Evolutionary conservation across 2,888 invertebrate genomes (phyloP).

Genomic region (Pemphredon lugubris): DNA sequence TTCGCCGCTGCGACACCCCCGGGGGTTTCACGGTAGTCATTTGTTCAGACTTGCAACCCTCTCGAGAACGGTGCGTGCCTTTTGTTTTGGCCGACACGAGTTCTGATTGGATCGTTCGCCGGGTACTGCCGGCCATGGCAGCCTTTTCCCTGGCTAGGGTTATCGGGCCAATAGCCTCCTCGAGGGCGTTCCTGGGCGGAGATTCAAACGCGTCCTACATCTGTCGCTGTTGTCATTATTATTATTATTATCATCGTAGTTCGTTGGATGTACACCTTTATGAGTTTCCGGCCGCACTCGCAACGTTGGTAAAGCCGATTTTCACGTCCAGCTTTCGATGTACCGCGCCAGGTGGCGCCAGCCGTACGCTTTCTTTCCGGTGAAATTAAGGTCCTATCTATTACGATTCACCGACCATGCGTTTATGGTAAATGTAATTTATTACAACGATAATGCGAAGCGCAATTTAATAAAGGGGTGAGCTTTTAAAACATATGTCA

Average conservation of each 20-base stretch:
- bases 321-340: background rate
- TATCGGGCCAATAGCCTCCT: constrained; percentile 80
- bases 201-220: constrained; percentile 70
- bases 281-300: constrained; percentile 62
- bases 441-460: too few relatives aligned
- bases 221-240: constrained; percentile 68
- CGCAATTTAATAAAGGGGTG: too few relatives aligned
- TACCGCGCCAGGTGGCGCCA: constrained; percentile 51
- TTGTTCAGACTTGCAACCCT: constrained; percentile 73
- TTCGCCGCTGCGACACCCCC: constrained; percentile 50
- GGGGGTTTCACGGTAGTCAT: constrained; percentile 70
- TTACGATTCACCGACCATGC: background rate
- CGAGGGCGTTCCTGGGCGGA: constrained; percentile 79
- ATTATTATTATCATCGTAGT: constrained; percentile 62
- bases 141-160: constrained; percentile 74
- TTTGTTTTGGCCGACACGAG: constrained; percentile 71
- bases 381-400: background rate
- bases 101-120: constrained; percentile 79
- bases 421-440: background rate
- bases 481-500: too few relatives aligned
- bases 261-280: constrained; percentile 56
- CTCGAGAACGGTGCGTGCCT: constrained; percentile 68
- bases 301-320: constrained; percentile 51
- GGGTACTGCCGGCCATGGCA: constrained; percentile 77
- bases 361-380: background rate